Conservation (phyloP, 1,140 invertebrate species). For the Zaprionus camerounensis region DNA sequence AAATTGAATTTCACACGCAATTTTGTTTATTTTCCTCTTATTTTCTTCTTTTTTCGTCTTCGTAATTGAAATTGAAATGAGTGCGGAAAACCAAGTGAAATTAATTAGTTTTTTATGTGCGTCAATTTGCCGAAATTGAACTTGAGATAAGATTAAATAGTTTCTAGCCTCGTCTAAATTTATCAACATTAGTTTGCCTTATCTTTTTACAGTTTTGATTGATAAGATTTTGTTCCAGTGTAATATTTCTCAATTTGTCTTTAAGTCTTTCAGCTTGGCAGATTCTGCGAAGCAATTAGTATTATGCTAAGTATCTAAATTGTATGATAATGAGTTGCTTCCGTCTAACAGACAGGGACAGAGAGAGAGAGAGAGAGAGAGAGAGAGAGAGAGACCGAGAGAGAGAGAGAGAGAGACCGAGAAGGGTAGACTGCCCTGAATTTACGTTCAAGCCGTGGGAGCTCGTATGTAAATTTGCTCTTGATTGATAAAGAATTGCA, state of each 20-base stretch:
- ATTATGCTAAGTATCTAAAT: slow-evolving; percentile 57
- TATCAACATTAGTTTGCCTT: slow-evolving; percentile 22
- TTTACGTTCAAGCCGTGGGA: slow-evolving; percentile 41
- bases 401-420: neutral
- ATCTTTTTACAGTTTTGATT: slow-evolving; percentile 25
- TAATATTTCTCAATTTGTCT: slow-evolving; percentile 16
- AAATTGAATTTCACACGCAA: slow-evolving; percentile 72
- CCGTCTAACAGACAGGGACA: slow-evolving; percentile 25
- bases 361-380: neutral
- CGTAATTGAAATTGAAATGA: slow-evolving; percentile 34
- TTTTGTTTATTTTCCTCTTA: slow-evolving; percentile 62
- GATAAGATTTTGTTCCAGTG: slow-evolving; percentile 26
- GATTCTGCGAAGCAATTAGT: slow-evolving; percentile 50
- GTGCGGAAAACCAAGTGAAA: slow-evolving; percentile 43
- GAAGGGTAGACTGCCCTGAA: neutral
- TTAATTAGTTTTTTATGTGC: slow-evolving; percentile 53
- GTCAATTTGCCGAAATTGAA: slow-evolving; percentile 19
- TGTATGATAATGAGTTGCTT: slow-evolving; percentile 64
- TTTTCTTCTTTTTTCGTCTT: slow-evolving; percentile 5
- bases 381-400: neutral
- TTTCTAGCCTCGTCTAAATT: neutral
- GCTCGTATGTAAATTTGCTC: slow-evolving; percentile 41
- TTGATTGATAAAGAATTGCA: slow-evolving; percentile 44
- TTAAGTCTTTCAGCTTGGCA: neutral
- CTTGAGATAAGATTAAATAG: slow-evolving; percentile 35